Evolutionary conservation across 2,888 invertebrate genomes (phyloP).

Genomic region (Nomada flava): DNA sequence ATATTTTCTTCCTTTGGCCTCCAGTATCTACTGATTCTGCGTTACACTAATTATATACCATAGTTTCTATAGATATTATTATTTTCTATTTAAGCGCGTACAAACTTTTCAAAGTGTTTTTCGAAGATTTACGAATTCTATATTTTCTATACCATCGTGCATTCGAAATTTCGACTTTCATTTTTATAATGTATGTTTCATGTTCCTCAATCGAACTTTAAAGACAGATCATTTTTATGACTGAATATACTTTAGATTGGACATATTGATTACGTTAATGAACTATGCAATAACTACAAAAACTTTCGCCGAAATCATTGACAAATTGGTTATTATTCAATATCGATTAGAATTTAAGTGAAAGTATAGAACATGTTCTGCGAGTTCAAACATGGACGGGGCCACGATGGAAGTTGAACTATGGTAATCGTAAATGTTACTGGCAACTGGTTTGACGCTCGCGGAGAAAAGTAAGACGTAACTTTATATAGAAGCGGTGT

Average conservation of each 20-base stretch:
- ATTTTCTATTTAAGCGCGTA: no score
- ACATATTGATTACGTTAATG: no score
- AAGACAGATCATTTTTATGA: not conserved
- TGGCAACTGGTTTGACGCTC: conserved; percentile 45
- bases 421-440: conserved; percentile 33
- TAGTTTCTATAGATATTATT: no score
- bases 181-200: not conserved
- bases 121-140: no score
- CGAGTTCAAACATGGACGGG: conserved; percentile 1
- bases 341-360: not conserved
- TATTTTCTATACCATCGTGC: no score
- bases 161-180: no score
- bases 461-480: conserved; percentile 46
- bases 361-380: conserved; percentile 15
- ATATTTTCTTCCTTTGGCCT: no score
- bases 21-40: no score
- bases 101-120: no score
- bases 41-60: no score
- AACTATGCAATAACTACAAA: not conserved
- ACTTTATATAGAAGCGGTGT: conserved; percentile 43
- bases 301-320: not conserved
- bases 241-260: not conserved
- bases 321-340: not conserved
- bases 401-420: conserved; percentile 14
- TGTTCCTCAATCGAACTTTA: no score